A percentile compares a stretch with the other conserved stretches of the same genome.
phyloP scores from a whole-genome alignment of 2,113 vertebrate species.

The Ahaetulla prasina region DNA sequence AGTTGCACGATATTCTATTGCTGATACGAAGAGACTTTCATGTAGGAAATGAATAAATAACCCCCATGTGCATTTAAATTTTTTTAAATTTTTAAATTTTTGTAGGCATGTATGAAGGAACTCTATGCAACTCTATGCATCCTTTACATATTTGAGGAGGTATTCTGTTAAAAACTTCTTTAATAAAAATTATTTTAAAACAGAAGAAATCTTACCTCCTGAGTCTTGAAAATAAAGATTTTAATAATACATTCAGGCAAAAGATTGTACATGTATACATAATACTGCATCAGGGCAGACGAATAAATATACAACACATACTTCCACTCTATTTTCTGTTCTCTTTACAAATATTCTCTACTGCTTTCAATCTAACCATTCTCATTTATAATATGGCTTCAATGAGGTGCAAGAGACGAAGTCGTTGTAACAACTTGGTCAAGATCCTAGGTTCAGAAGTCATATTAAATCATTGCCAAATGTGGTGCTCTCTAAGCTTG shows the following conservation, averaged over 20 bases:
- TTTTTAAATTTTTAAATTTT: background rate
- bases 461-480: background rate
- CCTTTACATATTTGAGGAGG: background rate
- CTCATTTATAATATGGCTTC: background rate
- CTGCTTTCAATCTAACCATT: background rate
- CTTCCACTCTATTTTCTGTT: background rate
- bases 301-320: background rate
- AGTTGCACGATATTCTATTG: background rate
- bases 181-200: background rate
- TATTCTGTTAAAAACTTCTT: background rate
- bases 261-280: background rate
- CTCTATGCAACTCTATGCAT: background rate
- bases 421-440: too few species aligned
- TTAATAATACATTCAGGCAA: background rate
- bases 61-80: background rate
- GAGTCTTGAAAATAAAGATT: background rate
- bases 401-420: background rate
- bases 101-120: background rate
- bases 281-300: background rate
- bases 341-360: background rate
- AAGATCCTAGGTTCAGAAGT: background rate
- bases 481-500: background rate
- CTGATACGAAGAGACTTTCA: background rate
- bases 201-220: background rate
- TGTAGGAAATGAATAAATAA: background rate